phyloP scores from a whole-genome alignment of 1,140 invertebrate species.

The Diorhabda sublineata region DNA sequence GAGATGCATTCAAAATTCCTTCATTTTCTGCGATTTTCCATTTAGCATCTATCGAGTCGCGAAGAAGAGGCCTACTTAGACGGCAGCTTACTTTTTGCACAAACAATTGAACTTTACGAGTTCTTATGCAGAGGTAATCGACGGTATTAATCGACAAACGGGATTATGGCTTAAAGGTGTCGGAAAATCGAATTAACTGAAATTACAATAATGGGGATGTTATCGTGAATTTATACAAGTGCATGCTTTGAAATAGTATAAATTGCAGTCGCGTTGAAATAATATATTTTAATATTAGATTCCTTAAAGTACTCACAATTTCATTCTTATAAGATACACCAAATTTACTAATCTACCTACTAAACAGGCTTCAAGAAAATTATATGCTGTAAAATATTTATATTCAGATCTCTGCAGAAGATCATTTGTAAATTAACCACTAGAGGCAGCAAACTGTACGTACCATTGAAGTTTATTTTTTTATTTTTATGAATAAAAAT shows the following conservation, averaged over 20 bases:
- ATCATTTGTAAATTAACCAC: no score
- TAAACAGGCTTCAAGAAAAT: no score
- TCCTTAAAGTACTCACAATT: no score
- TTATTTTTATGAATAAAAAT: no score
- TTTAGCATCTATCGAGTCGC: background rate
- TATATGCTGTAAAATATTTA: no score
- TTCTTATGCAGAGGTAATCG: background rate
- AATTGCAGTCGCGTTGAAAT: background rate
- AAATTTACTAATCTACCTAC: no score
- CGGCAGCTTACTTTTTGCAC: background rate
- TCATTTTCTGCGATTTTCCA: background rate
- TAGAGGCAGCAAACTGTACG: no score
- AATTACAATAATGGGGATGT: background rate
- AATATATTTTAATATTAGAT: no score
- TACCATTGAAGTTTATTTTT: no score
- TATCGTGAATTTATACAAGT: background rate
- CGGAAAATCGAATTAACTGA: background rate
- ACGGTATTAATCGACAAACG: constrained; percentile 1
- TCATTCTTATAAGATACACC: no score
- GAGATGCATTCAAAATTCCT: constrained; percentile 1
- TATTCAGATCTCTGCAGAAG: no score
- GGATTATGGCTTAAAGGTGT: background rate
- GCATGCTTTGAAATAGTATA: background rate
- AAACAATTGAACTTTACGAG: constrained; percentile 2
- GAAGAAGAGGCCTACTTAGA: background rate